Percentiles rank a stretch among this genome's conserved stretches.
These are phyloP conservation scores for Thalassaphorura encarpata DNA, from an alignment of 1,140 invertebrate species.

Conservation along the genomic window DNA sequence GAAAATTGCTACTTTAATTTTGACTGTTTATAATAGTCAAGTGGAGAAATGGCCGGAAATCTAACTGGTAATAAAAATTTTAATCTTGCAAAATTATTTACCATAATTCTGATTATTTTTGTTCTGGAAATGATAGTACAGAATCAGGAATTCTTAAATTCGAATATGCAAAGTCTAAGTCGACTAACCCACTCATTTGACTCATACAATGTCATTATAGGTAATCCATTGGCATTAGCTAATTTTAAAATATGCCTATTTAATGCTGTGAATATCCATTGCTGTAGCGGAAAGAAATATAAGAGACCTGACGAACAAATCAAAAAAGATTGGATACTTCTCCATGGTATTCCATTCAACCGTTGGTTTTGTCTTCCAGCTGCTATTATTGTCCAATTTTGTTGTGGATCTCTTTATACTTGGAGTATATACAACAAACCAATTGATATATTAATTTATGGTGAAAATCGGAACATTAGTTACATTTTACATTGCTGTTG, in stretches of 20 bases:
- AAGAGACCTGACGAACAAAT: constrained; percentile 10
- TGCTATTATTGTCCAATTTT: constrained; percentile 29
- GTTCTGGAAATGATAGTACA: no score
- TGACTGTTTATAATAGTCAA: no score
- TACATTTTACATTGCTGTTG: constrained; percentile 27
- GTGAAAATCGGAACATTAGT: constrained; percentile 10
- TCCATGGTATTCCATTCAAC: constrained; percentile 17
- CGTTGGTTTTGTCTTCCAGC: constrained; percentile 27
- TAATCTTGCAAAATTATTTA: no score
- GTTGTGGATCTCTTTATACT: constrained; percentile 27
- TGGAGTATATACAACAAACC: constrained; percentile 29
- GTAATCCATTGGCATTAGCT: neutral
- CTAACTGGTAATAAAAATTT: no score
- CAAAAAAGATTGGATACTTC: constrained; percentile 14
- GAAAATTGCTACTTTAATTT: no score
- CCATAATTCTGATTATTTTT: no score
- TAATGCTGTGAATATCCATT: neutral
- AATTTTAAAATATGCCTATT: neutral
- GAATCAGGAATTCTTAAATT: no score
- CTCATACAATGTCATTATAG: constrained; percentile 5
- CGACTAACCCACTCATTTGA: neutral
- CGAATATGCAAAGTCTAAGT: no score
- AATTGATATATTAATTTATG: constrained; percentile 23
- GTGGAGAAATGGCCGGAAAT: no score
- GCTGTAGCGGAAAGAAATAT: neutral